Percentiles rank a stretch among this genome's conserved stretches.
These are phyloP conservation scores for Xerus rutilus DNA, from an alignment of 2,797 vertebrate species.

Conservation along the genomic window DNA sequence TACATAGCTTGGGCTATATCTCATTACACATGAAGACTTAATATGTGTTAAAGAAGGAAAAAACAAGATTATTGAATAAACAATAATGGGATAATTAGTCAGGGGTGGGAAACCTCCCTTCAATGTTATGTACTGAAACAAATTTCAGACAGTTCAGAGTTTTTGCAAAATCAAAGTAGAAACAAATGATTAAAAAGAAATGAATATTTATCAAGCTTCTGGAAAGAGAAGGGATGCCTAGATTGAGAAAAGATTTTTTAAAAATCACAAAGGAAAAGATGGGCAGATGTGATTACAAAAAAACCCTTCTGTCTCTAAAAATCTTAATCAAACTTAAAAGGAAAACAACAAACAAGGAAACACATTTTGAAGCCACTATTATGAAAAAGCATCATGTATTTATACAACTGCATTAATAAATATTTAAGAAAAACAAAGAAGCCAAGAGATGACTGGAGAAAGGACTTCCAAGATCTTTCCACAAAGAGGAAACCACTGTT, in stretches of 20 bases:
- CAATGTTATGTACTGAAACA: neutral
- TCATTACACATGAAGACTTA: neutral
- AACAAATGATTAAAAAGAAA: slow-evolving; percentile 48
- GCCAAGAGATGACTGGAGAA: neutral
- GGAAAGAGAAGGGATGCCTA: slow-evolving; percentile 5
- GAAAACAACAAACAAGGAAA: slow-evolving; percentile 15
- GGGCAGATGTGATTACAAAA: slow-evolving; percentile 65
- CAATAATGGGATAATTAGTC: neutral
- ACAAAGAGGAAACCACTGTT: slow-evolving; percentile 54
- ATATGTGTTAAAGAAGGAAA: neutral
- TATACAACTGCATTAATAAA: slow-evolving; percentile 51
- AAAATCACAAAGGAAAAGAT: slow-evolving; percentile 64
- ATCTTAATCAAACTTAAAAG: slow-evolving; percentile 73
- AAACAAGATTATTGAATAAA: neutral
- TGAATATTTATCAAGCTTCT: slow-evolving; percentile 64
- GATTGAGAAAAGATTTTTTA: slow-evolving; percentile 52
- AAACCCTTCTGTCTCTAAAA: slow-evolving; percentile 66
- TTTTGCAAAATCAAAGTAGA: slow-evolving; percentile 63
- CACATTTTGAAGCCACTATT: neutral
- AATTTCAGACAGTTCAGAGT: slow-evolving; percentile 53
- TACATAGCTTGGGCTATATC: neutral
- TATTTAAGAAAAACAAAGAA: slow-evolving; percentile 67
- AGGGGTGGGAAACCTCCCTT: slow-evolving; percentile 1
- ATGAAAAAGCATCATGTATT: neutral
- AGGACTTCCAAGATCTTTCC: slow-evolving; percentile 6